Conservation (phyloP, 2,888 invertebrate species). For the Hirtodrosophila cameraria region DNA sequence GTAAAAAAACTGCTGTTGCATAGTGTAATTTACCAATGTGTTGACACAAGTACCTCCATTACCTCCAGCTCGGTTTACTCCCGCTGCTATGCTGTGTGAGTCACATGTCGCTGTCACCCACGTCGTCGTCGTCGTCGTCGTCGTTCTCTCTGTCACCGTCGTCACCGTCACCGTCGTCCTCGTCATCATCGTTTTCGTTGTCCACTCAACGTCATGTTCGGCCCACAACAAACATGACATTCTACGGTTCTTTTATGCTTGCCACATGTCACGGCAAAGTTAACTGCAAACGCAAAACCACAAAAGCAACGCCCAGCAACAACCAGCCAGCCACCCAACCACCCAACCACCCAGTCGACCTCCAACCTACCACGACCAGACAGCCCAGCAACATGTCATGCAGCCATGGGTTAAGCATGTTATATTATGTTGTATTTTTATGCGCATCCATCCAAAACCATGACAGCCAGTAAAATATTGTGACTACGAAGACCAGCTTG, state of each 20-base stretch:
- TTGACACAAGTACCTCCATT: constrained; percentile 54
- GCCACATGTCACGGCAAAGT: constrained; percentile 77
- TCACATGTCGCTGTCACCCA: constrained; percentile 57
- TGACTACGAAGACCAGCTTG: constrained; percentile 36
- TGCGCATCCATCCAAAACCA: constrained; percentile 50
- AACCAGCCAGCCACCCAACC: background rate
- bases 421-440: constrained; percentile 58
- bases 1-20: constrained; percentile 9
- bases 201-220: constrained; percentile 74
- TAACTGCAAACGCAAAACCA: constrained; percentile 59
- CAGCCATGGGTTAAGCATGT: constrained; percentile 54
- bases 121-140: constrained; percentile 19
- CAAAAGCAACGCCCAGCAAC: constrained; percentile 3
- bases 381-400: constrained; percentile 6
- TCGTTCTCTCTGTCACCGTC: constrained; percentile 8
- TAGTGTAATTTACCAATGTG: constrained; percentile 67
- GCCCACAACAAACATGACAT: constrained; percentile 76
- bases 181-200: constrained; percentile 38
- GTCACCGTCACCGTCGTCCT: too few relatives aligned
- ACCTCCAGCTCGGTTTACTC: background rate
- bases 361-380: constrained; percentile 9
- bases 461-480: constrained; percentile 48
- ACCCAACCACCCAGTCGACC: background rate
- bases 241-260: constrained; percentile 78
- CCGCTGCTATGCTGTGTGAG: constrained; percentile 41